Evolutionary conservation across 2,113 vertebrate genomes (phyloP), one percentile per base, ranked within the genome.

Genomic region (Erinaceus europaeus): DNA sequence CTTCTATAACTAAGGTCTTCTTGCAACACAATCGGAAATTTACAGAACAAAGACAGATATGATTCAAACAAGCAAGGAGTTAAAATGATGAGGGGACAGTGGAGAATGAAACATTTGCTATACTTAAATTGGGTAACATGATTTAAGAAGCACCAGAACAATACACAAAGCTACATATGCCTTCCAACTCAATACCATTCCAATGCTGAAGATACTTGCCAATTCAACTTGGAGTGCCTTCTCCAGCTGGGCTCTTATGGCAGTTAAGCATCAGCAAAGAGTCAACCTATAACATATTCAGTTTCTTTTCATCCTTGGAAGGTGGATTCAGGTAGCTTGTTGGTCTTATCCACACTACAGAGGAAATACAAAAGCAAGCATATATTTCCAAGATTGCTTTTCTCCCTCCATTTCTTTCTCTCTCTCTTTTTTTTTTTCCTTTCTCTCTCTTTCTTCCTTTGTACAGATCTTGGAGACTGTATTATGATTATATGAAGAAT

Each of bases 111-210:
- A 91, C 90, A 93, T 64, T 93, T 81, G 68, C 86, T 92, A 94
- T 78, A 48, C 75, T 91, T 92, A 90, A 93, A 91, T 87, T 92
- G 86, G 81, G 48, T 80, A 93, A 92, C 61, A 88, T 90, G 61
- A 91, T 81, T 90, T 90, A 89, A 91, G 86, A 91, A 91, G 86
- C 76, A 65, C 44, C 65, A 89, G 81, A 92, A 86, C 88, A 95
- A 90, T 92, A 93, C 75, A 91, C 74, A 89, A 82, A 94, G 87
- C 90, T 93, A 64, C 78, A 88, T 91, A 93, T 88, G 71, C 38
- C 82, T 75, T 73, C 90, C 65, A 85, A 68, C 44, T 27, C 74
- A 81, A 64, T 68, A 82, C 71, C 78, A 84, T 88, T 82, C 79
- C 75, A 94, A 44, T 79, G 40, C 44, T 46, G 7, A 38, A 72